These are phyloP conservation scores for Malthinus flaveolus DNA, from an alignment of 2,888 invertebrate genomes.

Conservation along the genomic window DNA sequence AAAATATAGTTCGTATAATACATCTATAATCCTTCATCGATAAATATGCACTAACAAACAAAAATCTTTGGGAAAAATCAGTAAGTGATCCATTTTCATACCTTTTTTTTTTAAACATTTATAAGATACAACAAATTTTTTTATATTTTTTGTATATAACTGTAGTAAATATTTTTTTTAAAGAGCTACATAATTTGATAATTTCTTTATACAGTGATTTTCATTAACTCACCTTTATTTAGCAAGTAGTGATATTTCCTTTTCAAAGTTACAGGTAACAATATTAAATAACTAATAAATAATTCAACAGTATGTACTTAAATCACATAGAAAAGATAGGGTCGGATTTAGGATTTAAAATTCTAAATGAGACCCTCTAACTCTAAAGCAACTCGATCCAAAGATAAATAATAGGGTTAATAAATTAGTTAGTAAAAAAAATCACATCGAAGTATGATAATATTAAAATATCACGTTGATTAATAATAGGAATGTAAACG, in stretches of 20 bases:
- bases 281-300: no score
- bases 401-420: neutral
- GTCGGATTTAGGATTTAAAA: neutral
- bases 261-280: slow-evolving; percentile 13
- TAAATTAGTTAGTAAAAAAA: slow-evolving; percentile 4
- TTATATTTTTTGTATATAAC: slow-evolving; percentile 15
- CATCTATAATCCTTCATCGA: slow-evolving; percentile 17
- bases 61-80: slow-evolving; percentile 24
- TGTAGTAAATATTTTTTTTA: slow-evolving; percentile 13
- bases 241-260: slow-evolving; percentile 16
- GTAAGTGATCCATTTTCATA: slow-evolving; percentile 13
- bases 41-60: slow-evolving; percentile 14
- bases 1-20: slow-evolving; percentile 33
- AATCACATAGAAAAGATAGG: no score
- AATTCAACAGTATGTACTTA: no score
- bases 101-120: slow-evolving; percentile 17
- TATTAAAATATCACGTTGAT: slow-evolving; percentile 26
- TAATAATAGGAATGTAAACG: slow-evolving; percentile 27
- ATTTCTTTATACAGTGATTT: slow-evolving; percentile 14
- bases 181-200: slow-evolving; percentile 8
- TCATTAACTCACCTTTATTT: slow-evolving; percentile 5
- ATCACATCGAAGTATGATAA: slow-evolving; percentile 7
- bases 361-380: neutral
- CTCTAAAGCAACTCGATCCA: neutral
- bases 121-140: slow-evolving; percentile 21